Evolutionary conservation across 2,888 invertebrate genomes (phyloP).

Genomic region (Periphyllus acericola): DNA sequence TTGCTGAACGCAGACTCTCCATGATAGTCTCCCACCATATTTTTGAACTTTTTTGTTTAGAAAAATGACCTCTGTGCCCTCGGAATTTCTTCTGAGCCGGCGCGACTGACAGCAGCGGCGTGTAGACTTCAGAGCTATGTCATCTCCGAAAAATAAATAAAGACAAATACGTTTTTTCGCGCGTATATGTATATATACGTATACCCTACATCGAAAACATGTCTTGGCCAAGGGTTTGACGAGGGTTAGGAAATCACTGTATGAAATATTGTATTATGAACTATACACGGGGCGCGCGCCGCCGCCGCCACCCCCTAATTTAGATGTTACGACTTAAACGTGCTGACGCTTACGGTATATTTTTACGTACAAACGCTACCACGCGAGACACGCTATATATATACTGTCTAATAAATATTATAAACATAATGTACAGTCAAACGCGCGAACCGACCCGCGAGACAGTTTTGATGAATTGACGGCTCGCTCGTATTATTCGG

Average conservation of each 20-base stretch:
- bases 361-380: neutral
- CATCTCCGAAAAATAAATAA: neutral
- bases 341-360: slow-evolving; percentile 10
- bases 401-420: neutral
- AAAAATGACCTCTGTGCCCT: too few species aligned
- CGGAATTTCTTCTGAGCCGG: too few species aligned
- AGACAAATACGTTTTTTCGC: neutral
- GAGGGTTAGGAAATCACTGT: neutral
- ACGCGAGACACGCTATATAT: neutral
- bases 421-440: neutral
- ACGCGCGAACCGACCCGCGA: neutral
- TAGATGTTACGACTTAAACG: neutral
- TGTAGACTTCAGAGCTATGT: too few species aligned
- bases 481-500: neutral
- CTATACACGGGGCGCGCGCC: neutral
- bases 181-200: neutral
- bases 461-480: slow-evolving; percentile 33
- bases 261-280: neutral
- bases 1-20: too few species aligned
- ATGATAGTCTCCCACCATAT: too few species aligned
- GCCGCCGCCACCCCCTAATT: neutral
- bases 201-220: neutral
- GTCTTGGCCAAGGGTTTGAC: neutral
- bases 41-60: too few species aligned
- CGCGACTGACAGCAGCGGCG: too few species aligned